Evolutionary conservation across 2,888 invertebrate species (phyloP), one percentile per base, ranked within the genome.

Genomic region (Agapostemon virescens): DNA sequence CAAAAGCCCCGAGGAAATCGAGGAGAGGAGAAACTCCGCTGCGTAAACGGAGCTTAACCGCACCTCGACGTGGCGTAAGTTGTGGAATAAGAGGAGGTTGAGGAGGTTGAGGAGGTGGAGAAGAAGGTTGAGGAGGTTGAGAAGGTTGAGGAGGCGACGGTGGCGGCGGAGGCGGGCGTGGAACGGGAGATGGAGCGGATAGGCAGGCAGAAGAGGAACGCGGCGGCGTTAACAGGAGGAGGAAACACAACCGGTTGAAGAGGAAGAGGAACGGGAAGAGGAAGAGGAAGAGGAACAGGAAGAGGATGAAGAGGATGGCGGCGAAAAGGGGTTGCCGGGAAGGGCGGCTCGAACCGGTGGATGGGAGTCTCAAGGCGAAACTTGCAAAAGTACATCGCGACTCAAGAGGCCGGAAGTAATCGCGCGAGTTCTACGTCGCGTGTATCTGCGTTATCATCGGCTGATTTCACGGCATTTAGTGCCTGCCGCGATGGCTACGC

Each of bases 391-490:
- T 91, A 92, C 91, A 91, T 91, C 91, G 90, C 89, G 88, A 88
- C 90, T 90, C 91, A 91, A 91, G 90, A 91, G 89, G 90, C 90
- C 91, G 92, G 92, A 92, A 92, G 88, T 92, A 92, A 92, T 92
- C 89, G 82, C 87, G 88, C 86, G 88, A 90, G 89, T 88, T 90
- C 88, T 82, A 81, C 83, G 84, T 82, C 70, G 77, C 85, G 83
- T 83, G 82, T 85, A 86, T 88, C 82, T 84, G 81, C 85, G 87
- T 86, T 87, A 87, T 88, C 87, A 81, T 79, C 86, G 86, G 79
- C 82, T 84, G 84, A 85, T 86, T 84, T 85, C 88, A 88, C 89
- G 90, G 88, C 89, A 88, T 89, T 90, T 90, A 90, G 88, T 88
- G 86, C 87, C 81, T 88, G 89, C 75, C 72, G 79, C 72, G 79